phyloP scores from a whole-genome alignment of 2,888 invertebrate species.

The Leptinotarsa haldemani region DNA sequence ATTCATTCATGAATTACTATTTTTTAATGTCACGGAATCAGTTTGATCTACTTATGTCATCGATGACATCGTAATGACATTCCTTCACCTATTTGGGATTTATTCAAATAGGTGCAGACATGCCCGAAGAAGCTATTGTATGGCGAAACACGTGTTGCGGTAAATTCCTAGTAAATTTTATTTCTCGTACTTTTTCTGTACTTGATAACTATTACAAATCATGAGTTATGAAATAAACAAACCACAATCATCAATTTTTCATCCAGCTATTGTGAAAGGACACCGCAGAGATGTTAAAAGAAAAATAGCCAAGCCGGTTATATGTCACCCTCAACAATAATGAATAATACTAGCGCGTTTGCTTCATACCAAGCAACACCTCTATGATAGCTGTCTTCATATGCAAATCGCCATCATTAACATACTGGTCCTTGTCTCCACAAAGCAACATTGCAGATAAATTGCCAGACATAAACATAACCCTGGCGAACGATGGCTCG shows the following conservation, averaged over 20 bases:
- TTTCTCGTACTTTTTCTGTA: background rate
- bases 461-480: slow-evolving; percentile 40
- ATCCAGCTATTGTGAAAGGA: slow-evolving; percentile 2
- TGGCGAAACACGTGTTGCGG: too few species aligned
- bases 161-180: too few species aligned
- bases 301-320: background rate
- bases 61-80: too few species aligned
- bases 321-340: slow-evolving; percentile 37
- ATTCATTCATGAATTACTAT: too few species aligned
- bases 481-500: background rate
- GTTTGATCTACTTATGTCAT: too few species aligned
- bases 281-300: background rate
- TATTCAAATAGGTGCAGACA: too few species aligned
- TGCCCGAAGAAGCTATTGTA: too few species aligned
- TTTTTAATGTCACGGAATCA: too few species aligned
- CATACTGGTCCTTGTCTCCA: slow-evolving; percentile 50
- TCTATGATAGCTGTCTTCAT: slow-evolving; percentile 54
- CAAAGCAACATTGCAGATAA: slow-evolving; percentile 46
- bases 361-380: slow-evolving; percentile 46
- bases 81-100: too few species aligned
- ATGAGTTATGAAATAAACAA: background rate
- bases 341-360: slow-evolving; percentile 40
- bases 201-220: background rate
- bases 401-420: slow-evolving; percentile 55
- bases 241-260: slow-evolving; percentile 3